Conservation (phyloP, 2,888 invertebrate species). For the Cremastinae sp. region DNA sequence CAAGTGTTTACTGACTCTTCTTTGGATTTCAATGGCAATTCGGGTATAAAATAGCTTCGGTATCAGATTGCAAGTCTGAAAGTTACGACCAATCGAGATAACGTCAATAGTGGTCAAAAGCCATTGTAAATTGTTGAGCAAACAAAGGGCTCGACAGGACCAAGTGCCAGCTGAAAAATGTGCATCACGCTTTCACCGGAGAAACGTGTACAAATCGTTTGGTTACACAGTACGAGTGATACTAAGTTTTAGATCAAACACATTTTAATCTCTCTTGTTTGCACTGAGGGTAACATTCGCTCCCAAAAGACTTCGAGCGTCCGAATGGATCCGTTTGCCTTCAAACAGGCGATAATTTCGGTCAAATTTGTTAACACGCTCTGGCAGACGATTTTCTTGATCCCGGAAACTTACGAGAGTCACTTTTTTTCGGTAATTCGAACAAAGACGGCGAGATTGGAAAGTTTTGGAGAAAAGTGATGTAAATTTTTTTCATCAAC, state of each 20-base stretch:
- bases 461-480: no score
- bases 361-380: neutral
- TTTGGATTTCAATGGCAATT: no score
- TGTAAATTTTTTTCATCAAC: no score
- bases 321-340: neutral
- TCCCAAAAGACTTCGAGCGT: constrained; percentile 17
- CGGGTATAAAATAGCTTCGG: neutral
- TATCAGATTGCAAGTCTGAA: constrained; percentile 13
- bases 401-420: no score
- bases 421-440: neutral
- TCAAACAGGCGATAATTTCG: neutral
- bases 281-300: constrained; percentile 60
- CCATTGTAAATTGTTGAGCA: constrained; percentile 63
- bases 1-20: neutral
- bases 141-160: constrained; percentile 64
- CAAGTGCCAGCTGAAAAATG: constrained; percentile 66
- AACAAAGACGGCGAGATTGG: neutral
- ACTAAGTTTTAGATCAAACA: constrained; percentile 76
- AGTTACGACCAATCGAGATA: constrained; percentile 37
- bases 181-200: constrained; percentile 64
- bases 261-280: constrained; percentile 72
- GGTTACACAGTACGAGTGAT: constrained; percentile 63
- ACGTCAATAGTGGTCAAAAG: constrained; percentile 49
- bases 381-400: neutral
- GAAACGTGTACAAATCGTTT: constrained; percentile 50